phyloP scores from a whole-genome alignment of 1,140 invertebrate genomes.

The Eulimnadia texana region DNA sequence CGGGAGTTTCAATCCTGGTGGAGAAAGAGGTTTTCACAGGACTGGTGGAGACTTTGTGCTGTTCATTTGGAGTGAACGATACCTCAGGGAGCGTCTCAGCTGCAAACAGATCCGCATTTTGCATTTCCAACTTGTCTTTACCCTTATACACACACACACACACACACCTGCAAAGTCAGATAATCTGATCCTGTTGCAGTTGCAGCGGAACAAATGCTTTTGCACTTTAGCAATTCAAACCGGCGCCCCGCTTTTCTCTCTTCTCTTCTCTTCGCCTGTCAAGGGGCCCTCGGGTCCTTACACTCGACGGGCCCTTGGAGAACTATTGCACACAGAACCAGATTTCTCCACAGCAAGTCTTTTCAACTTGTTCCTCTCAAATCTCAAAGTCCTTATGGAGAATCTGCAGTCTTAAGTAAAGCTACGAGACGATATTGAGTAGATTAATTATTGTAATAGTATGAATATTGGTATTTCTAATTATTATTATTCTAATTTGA shows the following conservation, averaged over 20 bases:
- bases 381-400: background rate
- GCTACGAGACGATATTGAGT: too few species aligned
- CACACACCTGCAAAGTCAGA: background rate
- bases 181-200: background rate
- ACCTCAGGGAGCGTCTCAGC: background rate
- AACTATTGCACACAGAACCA: too few species aligned
- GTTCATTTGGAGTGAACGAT: background rate
- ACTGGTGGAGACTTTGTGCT: too few species aligned
- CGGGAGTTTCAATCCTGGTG: too few species aligned
- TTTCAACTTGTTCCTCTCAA: background rate
- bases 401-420: too few species aligned
- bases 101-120: background rate
- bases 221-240: background rate
- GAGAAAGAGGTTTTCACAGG: too few species aligned
- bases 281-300: too few species aligned
- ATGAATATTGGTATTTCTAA: too few species aligned
- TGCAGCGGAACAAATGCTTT: background rate
- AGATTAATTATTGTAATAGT: too few species aligned
- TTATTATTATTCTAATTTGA: too few species aligned
- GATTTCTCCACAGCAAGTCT: background rate
- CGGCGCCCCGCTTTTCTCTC: background rate
- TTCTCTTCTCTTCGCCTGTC: too few species aligned
- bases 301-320: background rate
- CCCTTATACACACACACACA: background rate
- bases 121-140: background rate